Conservation (phyloP, 1,140 invertebrate species). For the Drosophila virilis region DNA sequence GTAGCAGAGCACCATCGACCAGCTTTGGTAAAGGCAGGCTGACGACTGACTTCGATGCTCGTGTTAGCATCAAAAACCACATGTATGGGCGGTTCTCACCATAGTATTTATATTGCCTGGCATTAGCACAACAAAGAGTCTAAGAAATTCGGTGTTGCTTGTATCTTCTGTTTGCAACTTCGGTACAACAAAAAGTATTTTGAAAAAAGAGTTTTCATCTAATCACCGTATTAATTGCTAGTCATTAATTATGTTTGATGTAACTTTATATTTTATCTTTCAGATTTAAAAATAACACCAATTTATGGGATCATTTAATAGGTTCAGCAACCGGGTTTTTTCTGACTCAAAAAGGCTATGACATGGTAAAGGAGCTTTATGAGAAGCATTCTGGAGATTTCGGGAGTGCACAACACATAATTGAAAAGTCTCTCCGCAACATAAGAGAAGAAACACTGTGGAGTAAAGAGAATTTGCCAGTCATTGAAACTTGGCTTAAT, state of each 20-base stretch:
- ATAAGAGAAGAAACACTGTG: conserved; percentile 89
- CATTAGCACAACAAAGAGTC: too few relatives aligned
- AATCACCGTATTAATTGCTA: too few relatives aligned
- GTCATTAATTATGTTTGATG: background rate
- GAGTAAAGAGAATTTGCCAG: conserved; percentile 89
- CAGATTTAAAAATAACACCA: conserved; percentile 88
- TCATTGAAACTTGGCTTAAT: conserved; percentile 89
- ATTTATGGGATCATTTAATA: conserved; percentile 90
- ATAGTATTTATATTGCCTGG: too few relatives aligned
- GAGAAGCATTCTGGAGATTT: conserved; percentile 86
- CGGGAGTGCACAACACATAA: conserved; percentile 88
- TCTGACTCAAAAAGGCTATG: conserved; percentile 88
- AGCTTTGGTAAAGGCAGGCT: too few relatives aligned
- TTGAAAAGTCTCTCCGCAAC: conserved; percentile 88
- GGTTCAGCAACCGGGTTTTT: conserved; percentile 89
- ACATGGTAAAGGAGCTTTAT: conserved; percentile 88
- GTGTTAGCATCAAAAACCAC: too few relatives aligned
- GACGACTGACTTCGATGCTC: too few relatives aligned
- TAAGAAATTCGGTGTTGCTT: too few relatives aligned
- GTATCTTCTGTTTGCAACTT: too few relatives aligned
- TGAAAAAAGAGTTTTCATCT: too few relatives aligned
- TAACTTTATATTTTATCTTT: conserved; percentile 30
- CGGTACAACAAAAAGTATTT: too few relatives aligned
- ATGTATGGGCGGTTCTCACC: too few relatives aligned
- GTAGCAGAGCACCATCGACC: too few relatives aligned